Base-by-base conservation (phyloP, 2,888 invertebrate species). In the Desoria tigrina region DNA sequence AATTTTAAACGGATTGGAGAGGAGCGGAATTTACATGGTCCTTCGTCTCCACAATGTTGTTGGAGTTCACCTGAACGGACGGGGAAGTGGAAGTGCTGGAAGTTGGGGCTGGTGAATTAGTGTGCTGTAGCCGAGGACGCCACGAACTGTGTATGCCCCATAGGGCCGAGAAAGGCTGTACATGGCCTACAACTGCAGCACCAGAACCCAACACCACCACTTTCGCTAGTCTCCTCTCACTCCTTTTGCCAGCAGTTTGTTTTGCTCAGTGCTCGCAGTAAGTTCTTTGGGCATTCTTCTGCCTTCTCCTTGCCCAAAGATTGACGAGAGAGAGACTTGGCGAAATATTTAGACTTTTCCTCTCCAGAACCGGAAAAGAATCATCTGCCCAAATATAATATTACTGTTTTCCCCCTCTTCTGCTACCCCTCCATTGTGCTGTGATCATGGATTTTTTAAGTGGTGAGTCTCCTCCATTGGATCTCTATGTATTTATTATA, bases 381-480 rank as follows among this genome's bases (percentile, higher is more conserved):
- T 16, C 45, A 11, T 45, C 16, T n/a, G 6, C 45, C n/a, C n/a
- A n/a, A n/a, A n/a, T n/a, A n/a, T n/a, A n/a, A n/a, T n/a, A n/a
- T 45, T 18, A 16, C 16, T 21, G 16, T 45, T 16, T 21, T 21
- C n/a, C 45, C 45, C 45, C 16, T 3, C 45, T n/a, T 6, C n/a
- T 6, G 45, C 45, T 45, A 45, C 21, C 45, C 45, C 6, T 45
- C 45, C 45, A 51, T 51, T 51, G 26, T 21, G 24, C 51, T 21
- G 11, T 26, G 26, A 51, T 21, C 32, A 54, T 54, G 54, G 54
- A 54, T 54, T 54, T 54, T 14, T 54, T 54, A 11, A 32, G 32
- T 21, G 54, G 54, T 54, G 54, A 54, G 54, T 54, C 26, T 45
- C 21, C 45, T 45, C 45, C 45, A 45, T 45, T 45, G 21, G 45